Evolutionary conservation across 2,113 vertebrate genomes (phyloP).

Genomic region (Hippopotamus amphibius): DNA sequence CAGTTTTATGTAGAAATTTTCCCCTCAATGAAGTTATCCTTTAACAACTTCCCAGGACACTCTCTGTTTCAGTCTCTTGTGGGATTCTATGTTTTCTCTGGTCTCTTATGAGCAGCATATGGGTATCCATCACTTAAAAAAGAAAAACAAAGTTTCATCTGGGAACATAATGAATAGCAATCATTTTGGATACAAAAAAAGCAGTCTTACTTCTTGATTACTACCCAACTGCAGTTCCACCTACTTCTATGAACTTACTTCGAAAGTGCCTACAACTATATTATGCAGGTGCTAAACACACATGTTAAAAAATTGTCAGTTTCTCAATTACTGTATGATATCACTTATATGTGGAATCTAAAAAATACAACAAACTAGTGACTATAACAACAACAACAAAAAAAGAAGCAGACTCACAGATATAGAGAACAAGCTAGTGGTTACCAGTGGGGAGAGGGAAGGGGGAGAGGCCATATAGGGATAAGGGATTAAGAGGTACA

Average conservation of each 20-base stretch:
- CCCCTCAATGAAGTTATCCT: constrained; percentile 17
- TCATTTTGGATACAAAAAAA: not conserved
- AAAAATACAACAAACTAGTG: not conserved
- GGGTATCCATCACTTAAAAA: not conserved
- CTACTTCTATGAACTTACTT: not conserved
- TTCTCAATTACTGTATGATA: not conserved
- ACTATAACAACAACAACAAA: not conserved
- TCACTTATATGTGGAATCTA: not conserved
- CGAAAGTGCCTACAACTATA: not conserved
- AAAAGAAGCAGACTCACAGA: not conserved
- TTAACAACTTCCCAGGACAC: constrained; percentile 18
- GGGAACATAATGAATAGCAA: not conserved
- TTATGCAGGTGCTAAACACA: not conserved
- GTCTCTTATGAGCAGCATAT: not conserved
- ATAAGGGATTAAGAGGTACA: not conserved
- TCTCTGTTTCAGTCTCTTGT: not conserved
- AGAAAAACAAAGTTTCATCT: constrained; percentile 23
- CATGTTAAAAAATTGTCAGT: not conserved
- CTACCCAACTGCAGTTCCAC: not conserved
- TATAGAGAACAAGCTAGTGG: not conserved
- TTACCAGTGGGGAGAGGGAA: not conserved
- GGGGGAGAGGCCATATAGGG: not conserved
- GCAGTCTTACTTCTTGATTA: not conserved
- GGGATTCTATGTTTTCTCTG: constrained; percentile 24
- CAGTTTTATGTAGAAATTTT: not conserved